These are phyloP conservation scores for Chelonia mydas DNA, from an alignment of 2,797 vertebrate species.

Conservation along the genomic window DNA sequence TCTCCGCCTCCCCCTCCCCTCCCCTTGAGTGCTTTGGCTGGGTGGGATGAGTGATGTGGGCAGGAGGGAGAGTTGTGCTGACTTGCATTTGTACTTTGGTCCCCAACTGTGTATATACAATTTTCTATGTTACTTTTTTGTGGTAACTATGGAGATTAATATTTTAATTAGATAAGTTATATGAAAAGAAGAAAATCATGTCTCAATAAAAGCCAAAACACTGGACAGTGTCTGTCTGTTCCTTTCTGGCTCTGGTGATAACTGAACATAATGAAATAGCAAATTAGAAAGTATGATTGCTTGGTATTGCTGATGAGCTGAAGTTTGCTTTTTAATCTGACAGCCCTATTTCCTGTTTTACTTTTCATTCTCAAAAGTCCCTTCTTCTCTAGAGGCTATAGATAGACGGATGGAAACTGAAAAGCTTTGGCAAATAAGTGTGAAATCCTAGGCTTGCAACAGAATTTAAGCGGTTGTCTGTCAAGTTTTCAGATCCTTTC, in stretches of 20 bases:
- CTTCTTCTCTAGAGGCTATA: neutral
- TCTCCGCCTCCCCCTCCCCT: neutral
- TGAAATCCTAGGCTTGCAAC: neutral
- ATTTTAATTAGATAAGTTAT: slow-evolving; percentile 88
- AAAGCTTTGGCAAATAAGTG: neutral
- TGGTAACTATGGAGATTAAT: slow-evolving; percentile 84
- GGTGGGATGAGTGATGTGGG: neutral
- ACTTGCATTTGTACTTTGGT: slow-evolving; percentile 79
- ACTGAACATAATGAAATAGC: neutral
- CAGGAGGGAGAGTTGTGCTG: slow-evolving; percentile 40
- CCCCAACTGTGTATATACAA: slow-evolving; percentile 80
- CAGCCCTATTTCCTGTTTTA: neutral
- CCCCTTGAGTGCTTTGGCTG: neutral
- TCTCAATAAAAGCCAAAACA: slow-evolving; percentile 83
- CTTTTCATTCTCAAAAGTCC: neutral
- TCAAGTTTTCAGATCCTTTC: neutral
- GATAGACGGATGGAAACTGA: neutral
- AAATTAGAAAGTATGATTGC: neutral
- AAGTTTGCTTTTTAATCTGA: neutral
- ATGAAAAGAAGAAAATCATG: slow-evolving; percentile 79
- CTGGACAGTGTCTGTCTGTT: slow-evolving; percentile 44
- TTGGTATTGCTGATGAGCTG: neutral
- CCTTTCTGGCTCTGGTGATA: slow-evolving; percentile 41
- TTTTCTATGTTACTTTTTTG: slow-evolving; percentile 85
- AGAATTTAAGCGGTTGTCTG: neutral